phyloP scores from a whole-genome alignment of 2,888 invertebrate species.

The Hydrotaea cyrtoneurina region DNA sequence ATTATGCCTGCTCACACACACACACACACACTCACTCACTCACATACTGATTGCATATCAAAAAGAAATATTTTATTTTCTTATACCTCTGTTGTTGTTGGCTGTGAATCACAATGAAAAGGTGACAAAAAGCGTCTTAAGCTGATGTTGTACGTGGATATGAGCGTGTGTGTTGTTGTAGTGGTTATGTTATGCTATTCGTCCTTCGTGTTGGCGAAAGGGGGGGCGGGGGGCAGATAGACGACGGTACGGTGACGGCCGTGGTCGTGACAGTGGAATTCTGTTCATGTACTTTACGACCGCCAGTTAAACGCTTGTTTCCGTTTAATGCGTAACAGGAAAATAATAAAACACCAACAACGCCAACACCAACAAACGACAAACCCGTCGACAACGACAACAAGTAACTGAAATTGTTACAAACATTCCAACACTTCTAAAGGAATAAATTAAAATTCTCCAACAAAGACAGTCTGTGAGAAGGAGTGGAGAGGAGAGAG shows the following conservation, averaged over 20 bases:
- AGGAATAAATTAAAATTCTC: constrained; percentile 37
- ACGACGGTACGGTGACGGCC: neutral
- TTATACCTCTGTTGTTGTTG: constrained; percentile 7
- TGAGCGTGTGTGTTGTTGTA: constrained; percentile 3
- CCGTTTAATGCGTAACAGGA: constrained; percentile 58
- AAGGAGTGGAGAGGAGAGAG: neutral
- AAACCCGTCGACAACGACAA: constrained; percentile 15
- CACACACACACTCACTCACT: neutral
- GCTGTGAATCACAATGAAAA: constrained; percentile 59
- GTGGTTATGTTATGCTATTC: constrained; percentile 17
- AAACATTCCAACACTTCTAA: constrained; percentile 34
- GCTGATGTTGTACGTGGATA: constrained; percentile 3
- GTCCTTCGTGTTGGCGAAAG: neutral
- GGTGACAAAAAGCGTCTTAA: constrained; percentile 59
- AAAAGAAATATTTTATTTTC: constrained; percentile 49
- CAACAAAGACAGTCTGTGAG: too few relatives aligned
- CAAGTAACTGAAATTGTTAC: constrained; percentile 28
- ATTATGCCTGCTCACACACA: neutral
- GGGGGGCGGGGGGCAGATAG: neutral
- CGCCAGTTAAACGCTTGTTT: constrained; percentile 63
- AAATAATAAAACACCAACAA: constrained; percentile 45
- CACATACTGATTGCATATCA: constrained; percentile 10
- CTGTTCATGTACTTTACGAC: constrained; percentile 53
- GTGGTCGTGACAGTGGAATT: constrained; percentile 33
- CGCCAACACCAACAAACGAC: constrained; percentile 18